Percentiles rank a stretch among this genome's conserved stretches.
Conservation (phyloP, 2,888 invertebrate species). For the Sinelater perroti region DNA sequence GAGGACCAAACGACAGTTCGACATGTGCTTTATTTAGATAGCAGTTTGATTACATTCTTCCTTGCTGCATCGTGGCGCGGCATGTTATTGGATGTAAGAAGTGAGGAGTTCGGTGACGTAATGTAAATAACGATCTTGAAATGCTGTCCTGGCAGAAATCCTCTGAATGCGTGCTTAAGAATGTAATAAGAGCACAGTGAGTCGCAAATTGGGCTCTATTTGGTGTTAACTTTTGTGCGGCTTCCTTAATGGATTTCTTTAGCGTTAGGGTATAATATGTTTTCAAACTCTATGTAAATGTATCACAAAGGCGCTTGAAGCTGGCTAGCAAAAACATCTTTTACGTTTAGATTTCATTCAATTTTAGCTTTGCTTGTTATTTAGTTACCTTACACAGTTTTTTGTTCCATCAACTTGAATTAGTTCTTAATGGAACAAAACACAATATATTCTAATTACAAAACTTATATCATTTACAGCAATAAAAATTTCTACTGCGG, state of each 20-base stretch:
- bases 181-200: not conserved
- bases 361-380: too few relatives aligned
- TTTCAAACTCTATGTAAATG: not conserved
- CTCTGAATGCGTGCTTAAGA: slow-evolving; percentile 1
- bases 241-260: not conserved
- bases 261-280: not conserved
- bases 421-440: too few relatives aligned
- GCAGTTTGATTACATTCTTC: slow-evolving; percentile 41
- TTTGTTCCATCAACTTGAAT: too few relatives aligned
- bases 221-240: not conserved
- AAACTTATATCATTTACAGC: too few relatives aligned
- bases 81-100: slow-evolving; percentile 38
- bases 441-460: too few relatives aligned
- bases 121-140: not conserved
- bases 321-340: too few relatives aligned
- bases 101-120: not conserved
- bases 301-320: too few relatives aligned
- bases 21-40: slow-evolving; percentile 37
- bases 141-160: not conserved
- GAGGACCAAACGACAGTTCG: slow-evolving; percentile 23
- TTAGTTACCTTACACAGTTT: too few relatives aligned
- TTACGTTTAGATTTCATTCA: too few relatives aligned
- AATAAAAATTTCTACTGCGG: too few relatives aligned
- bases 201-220: not conserved
- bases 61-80: slow-evolving; percentile 21